Percentiles rank a stretch among this genome's conserved stretches.
These are phyloP conservation scores for Drosophila repletoides DNA, from an alignment of 1,140 invertebrate species.

Conservation along the genomic window DNA sequence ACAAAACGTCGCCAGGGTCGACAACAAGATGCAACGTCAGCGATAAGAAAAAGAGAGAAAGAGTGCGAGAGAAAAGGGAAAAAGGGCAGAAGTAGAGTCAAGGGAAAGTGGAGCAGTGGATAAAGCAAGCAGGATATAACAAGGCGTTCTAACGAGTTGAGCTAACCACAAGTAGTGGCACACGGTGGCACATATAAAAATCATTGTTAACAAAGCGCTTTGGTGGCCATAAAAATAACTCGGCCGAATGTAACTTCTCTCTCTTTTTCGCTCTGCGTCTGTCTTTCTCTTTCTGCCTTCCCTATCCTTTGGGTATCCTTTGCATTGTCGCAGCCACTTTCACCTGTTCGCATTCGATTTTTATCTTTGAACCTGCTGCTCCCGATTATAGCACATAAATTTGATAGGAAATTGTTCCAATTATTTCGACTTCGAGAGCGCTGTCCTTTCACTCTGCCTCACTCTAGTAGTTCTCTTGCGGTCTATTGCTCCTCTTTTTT, in stretches of 20 bases:
- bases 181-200: constrained; percentile 60
- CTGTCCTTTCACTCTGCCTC: neutral
- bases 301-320: constrained; percentile 26
- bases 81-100: neutral
- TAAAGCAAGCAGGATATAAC: constrained; percentile 43
- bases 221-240: constrained; percentile 72
- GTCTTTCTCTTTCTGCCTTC: neutral
- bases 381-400: constrained; percentile 80
- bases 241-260: constrained; percentile 23
- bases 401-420: constrained; percentile 80
- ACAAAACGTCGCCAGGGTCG: neutral
- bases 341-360: constrained; percentile 75
- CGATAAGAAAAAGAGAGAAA: constrained; percentile 40
- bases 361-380: constrained; percentile 80
- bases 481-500: constrained; percentile 34
- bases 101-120: constrained; percentile 19
- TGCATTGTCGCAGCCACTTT: constrained; percentile 61
- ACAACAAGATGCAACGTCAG: constrained; percentile 51
- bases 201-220: constrained; percentile 79
- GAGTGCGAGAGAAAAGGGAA: neutral
- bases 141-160: constrained; percentile 68
- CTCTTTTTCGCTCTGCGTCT: neutral
- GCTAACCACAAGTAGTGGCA: constrained; percentile 64
- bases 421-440: constrained; percentile 52
- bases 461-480: neutral